Conservation (phyloP, 2,888 invertebrate species). For the Macrophya alboannulata region DNA sequence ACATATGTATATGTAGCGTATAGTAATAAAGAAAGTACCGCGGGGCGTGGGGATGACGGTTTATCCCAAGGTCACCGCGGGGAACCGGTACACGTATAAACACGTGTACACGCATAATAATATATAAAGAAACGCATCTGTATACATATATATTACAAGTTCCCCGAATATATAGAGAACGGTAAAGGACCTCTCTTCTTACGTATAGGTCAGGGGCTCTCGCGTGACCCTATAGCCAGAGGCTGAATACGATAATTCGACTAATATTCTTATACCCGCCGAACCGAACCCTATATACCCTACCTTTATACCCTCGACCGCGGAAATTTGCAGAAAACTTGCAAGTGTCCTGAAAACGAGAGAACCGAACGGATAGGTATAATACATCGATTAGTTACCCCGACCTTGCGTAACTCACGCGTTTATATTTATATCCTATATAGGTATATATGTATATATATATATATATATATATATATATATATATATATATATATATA, state of each 20-base stretch:
- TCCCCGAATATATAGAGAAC: neutral
- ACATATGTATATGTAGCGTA: neutral
- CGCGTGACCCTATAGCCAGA: neutral
- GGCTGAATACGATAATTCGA: neutral
- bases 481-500: neutral
- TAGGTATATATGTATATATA: no score
- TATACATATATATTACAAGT: neutral
- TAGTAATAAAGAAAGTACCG: neutral
- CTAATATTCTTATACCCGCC: neutral
- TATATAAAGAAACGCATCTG: neutral
- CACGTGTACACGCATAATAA: neutral
- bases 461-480: neutral
- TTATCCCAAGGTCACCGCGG: slow-evolving; percentile 5
- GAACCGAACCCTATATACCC: neutral
- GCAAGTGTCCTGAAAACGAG: neutral
- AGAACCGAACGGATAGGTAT: neutral
- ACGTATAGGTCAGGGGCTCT: slow-evolving; percentile 30
- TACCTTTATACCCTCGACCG: no score
- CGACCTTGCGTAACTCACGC: slow-evolving; percentile 49
- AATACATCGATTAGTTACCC: neutral
- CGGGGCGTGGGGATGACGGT: slow-evolving; percentile 5
- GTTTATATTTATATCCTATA: neutral
- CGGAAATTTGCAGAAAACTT: neutral
- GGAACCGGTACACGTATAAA: slow-evolving; percentile 5
- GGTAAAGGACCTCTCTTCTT: neutral